Evolutionary conservation across 1,140 invertebrate genomes (phyloP), one percentile per base, ranked within the genome.

Genomic region (Hyphantria cunea): DNA sequence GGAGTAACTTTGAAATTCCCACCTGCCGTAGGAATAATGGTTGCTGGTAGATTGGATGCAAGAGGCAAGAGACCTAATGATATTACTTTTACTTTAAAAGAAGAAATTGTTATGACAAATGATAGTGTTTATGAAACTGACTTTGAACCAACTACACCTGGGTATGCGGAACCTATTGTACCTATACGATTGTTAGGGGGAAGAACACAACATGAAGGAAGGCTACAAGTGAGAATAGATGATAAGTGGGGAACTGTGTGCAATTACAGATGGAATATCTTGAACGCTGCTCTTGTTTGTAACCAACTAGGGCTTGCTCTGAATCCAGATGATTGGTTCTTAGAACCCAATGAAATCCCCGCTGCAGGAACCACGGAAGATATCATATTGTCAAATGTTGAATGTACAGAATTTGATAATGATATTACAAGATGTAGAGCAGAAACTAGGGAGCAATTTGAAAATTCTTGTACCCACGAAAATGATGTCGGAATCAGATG

Each of bases 161-260:
- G 92, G n/a, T 91, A 92, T 53, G 73, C 89, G 0, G 91, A 93
- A 47, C 90, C 92, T 0, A 78, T 93, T 54, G 89, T 95, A 0
- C 94, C 95, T 4, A 94, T 97, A 0, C 92, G 96, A 67, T 89
- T 97, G 11, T 89, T 97, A 3, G 96, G 96, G 32, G 95, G 96
- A 7, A 92, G 93, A 58, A 95, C 94, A 0, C 92, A 91, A 25
- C 92, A 94, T 44, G 96, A 97, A 92, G 96, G 96, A 14, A 92
- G 96, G 66, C 82, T 98, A 17, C 96, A 97, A 91, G 93, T 97
- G 0, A 93, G 94, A 72, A 91, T 99, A 6, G 94, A 95, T 64
- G 93, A 95, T 12, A 94, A 94, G 86, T 99, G 99, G 98, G 98
- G 98, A 48, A 99, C 98, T 0, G 96, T 99, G 4, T 99, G 99